Evolutionary conservation across 2,888 invertebrate species (phyloP).

Genomic region (Omphaloscelis lunosa): DNA sequence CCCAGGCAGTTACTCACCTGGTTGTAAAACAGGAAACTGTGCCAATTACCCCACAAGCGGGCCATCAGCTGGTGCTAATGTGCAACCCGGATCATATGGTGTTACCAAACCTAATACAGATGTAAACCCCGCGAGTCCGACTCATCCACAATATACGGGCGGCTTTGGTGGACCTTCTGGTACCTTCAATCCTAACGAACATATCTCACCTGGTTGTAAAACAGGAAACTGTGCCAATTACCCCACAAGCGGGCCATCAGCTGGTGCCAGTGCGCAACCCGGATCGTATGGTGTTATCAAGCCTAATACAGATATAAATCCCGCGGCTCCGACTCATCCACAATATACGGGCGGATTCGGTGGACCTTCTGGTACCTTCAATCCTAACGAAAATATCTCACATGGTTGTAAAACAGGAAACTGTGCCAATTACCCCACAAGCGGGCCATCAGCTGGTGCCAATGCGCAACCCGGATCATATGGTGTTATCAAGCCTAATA

Average conservation of each 20-base stretch:
- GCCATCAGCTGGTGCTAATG: slow-evolving; percentile 13
- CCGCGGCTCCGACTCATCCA: not conserved
- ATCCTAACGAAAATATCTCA: slow-evolving; percentile 49
- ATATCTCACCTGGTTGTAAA: slow-evolving; percentile 34
- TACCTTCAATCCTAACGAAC: slow-evolving; percentile 42
- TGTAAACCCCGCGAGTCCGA: not conserved
- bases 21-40: slow-evolving; percentile 51
- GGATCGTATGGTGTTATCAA: slow-evolving; percentile 6
- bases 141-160: slow-evolving; percentile 31
- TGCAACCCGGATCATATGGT: slow-evolving; percentile 22
- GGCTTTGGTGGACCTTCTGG: slow-evolving; percentile 34
- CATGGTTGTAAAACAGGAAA: slow-evolving; percentile 46
- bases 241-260: not conserved
- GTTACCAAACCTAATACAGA: slow-evolving; percentile 16
- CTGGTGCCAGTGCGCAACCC: slow-evolving; percentile 17
- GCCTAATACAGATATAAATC: not conserved
- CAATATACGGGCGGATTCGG: slow-evolving; percentile 8
- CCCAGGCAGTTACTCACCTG: slow-evolving; percentile 24
- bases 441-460: slow-evolving; percentile 4
- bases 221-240: slow-evolving; percentile 21
- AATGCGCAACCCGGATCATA: slow-evolving; percentile 25
- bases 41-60: slow-evolving; percentile 14
- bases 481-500: slow-evolving; percentile 33
- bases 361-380: slow-evolving; percentile 29
- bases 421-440: slow-evolving; percentile 37